Evolutionary conservation across 1,140 invertebrate genomes (phyloP).

Genomic region (Psix sp.): DNA sequence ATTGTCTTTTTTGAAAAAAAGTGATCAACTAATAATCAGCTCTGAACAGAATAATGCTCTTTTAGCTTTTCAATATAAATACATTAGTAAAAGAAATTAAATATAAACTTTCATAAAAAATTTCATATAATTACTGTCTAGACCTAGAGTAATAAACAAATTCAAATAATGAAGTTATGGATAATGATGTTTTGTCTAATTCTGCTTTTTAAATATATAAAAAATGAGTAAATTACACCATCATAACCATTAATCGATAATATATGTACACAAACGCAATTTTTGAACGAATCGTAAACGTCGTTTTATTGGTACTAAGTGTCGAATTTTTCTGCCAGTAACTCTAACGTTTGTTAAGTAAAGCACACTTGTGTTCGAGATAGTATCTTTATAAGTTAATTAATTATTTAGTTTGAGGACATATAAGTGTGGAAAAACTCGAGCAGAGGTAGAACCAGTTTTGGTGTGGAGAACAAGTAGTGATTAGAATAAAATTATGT

Average conservation of each 20-base stretch:
- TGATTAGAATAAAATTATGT: constrained; percentile 38
- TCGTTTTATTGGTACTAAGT: constrained; percentile 12
- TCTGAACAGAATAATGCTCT: no score
- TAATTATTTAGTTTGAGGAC: constrained; percentile 40
- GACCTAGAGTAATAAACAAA: no score
- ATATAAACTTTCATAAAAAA: no score
- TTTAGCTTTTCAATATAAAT: no score
- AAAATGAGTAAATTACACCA: constrained; percentile 12
- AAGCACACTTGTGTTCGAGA: constrained; percentile 29
- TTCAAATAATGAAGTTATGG: no score
- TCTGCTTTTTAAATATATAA: constrained; percentile 5
- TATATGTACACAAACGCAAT: neutral
- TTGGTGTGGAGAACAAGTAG: constrained; percentile 14
- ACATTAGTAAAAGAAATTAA: no score
- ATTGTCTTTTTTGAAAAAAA: no score
- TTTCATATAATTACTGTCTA: no score
- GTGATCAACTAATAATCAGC: no score
- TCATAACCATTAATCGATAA: no score
- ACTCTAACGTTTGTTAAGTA: constrained; percentile 30
- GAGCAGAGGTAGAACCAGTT: constrained; percentile 40
- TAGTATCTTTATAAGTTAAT: constrained; percentile 44
- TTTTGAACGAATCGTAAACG: constrained; percentile 15
- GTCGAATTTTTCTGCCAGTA: constrained; percentile 3
- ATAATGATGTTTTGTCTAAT: no score
- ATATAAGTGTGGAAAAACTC: constrained; percentile 26